Evolutionary conservation across 2,888 invertebrate species (phyloP), one percentile per base, ranked within the genome.

Genomic region (Napeogenes sylphis): DNA sequence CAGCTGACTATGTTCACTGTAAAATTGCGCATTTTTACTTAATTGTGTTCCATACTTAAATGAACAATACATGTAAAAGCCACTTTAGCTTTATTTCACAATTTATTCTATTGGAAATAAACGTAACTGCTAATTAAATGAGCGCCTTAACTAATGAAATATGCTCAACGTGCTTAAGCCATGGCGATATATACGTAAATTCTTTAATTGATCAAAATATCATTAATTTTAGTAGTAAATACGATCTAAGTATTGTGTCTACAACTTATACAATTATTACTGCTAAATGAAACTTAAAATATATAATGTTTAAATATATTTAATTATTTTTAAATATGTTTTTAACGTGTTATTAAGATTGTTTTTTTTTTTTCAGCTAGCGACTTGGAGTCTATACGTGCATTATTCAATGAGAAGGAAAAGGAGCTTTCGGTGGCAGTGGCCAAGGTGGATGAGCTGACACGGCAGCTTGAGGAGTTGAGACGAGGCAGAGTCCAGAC

Each of bases 351-450:
- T 57, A 38, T 21, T 45, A 14, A 8, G 59, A 45, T 64, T n/a
- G n/a, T 45, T 65, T 56, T 59, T 69, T 81, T 84, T 10, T 45
- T 87, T 88, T 61, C 91, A 97, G 97, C 96, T 77, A 96, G 97
- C 81, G 99, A 99, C 92, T 92, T 99, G 89, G 98, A 99, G 91
- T 97, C 98, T 72, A 98, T 98, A 84, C 94, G 98, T 78, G 96
- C 97, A 70, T 92, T 98, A 66, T 99, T 98, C 93, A 98, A 97
- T 92, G 98, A 98, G 83, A 99, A 99, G 83, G 99, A 99, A 84
- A 98, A 98, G 87, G 98, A 99, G 89, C 91, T 99, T 67, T 96
- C 97, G 63, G 91, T 98, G 92, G 99, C 99, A n/a, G 98, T 99
- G 81, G 96, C 97, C 78, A 98, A 98, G 90, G 99, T 99, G 79